Conservation (phyloP, 2,113 vertebrate genomes). For the Aspidoscelis tigris region DNA sequence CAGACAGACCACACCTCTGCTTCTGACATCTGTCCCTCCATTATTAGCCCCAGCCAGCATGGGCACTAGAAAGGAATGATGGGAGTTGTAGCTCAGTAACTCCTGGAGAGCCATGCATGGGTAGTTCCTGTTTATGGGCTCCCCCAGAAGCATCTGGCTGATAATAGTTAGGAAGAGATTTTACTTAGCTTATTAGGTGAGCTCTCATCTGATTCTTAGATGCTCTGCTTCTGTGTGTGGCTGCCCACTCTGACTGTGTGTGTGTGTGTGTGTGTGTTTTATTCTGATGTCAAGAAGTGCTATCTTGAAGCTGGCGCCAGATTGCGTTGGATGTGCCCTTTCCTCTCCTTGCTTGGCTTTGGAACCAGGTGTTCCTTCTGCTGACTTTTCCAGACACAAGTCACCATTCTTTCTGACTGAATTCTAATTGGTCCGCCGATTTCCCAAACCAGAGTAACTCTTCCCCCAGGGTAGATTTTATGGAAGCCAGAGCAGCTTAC, state of each 20-base stretch:
- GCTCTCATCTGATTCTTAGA: not conserved
- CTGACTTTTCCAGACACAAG: not conserved
- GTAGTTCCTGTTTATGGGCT: not conserved
- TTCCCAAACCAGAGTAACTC: slow-evolving; percentile 2
- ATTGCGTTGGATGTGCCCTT: not conserved
- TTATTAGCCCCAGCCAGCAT: no score
- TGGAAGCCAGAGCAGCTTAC: slow-evolving; percentile 27
- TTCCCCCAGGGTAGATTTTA: not conserved
- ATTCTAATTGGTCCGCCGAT: not conserved
- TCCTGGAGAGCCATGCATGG: no score
- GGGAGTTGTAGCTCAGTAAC: no score
- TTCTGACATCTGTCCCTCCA: not conserved
- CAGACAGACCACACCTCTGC: not conserved
- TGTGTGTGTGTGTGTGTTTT: not conserved
- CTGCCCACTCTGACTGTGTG: not conserved
- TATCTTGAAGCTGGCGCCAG: not conserved
- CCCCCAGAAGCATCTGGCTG: not conserved
- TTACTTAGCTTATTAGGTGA: not conserved
- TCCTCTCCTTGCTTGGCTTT: not conserved
- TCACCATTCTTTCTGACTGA: not conserved
- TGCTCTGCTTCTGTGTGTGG: no score
- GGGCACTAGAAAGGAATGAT: no score
- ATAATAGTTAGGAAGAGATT: not conserved
- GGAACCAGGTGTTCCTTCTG: not conserved
- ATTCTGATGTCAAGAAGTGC: not conserved